Percentiles rank a stretch among this genome's conserved stretches.
Conservation (phyloP, 2,113 vertebrate species). For the Copsychus sechellarum region DNA sequence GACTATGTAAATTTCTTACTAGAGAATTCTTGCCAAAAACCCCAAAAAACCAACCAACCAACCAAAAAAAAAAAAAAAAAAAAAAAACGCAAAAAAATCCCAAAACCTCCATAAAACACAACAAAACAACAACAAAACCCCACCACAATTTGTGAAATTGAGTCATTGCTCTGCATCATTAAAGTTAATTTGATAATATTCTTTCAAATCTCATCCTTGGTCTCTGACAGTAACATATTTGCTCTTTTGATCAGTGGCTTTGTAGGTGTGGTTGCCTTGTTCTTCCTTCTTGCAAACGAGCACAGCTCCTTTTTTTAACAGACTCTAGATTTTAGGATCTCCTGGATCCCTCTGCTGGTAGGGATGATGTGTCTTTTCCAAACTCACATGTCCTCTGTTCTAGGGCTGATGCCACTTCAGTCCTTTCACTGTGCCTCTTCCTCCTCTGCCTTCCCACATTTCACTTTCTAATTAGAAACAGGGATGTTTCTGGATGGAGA, state of each 20-base stretch:
- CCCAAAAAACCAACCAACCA: not conserved
- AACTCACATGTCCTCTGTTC: not conserved
- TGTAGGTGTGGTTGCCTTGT: not conserved
- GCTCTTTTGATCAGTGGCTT: not conserved
- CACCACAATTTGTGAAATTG: not conserved
- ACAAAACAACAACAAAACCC: not conserved
- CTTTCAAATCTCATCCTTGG: not conserved
- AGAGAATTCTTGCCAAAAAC: not conserved
- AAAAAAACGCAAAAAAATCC: not conserved
- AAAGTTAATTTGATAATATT: not conserved
- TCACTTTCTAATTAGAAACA: not conserved
- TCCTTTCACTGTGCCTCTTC: not conserved
- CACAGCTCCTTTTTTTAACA: not conserved
- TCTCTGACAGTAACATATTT: not conserved
- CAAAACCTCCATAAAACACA: accelerated
- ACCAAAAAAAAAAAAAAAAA: no score
- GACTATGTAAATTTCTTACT: not conserved
- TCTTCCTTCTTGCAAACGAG: not conserved
- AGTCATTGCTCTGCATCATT: not conserved
- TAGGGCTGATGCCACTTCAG: not conserved
- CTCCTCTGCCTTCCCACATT: not conserved
- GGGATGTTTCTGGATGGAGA: not conserved
- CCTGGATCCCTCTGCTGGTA: not conserved
- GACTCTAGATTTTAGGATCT: not conserved
- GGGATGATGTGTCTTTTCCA: not conserved